Conservation (phyloP, 1,140 invertebrate genomes). For the Thrips palmi region DNA sequence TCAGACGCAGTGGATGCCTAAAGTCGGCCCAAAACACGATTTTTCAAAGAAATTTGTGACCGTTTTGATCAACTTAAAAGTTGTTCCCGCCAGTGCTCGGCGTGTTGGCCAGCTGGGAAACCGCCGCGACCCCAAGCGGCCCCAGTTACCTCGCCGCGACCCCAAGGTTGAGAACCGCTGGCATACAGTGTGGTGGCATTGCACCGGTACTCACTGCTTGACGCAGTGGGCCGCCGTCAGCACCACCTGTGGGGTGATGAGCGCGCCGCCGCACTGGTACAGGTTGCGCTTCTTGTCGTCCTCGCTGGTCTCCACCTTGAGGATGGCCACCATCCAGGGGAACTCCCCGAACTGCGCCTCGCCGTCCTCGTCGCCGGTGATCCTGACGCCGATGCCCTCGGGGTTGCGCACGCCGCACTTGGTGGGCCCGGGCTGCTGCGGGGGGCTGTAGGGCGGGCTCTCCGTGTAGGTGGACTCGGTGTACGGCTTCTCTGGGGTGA, state of each 20-base stretch:
- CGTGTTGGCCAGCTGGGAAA: too few species aligned
- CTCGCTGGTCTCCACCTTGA: conserved; percentile 36
- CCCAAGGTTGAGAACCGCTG: too few species aligned
- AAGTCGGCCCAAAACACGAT: too few species aligned
- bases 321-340: conserved; percentile 46
- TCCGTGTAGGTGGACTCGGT: too few species aligned
- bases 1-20: too few species aligned
- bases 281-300: conserved; percentile 30
- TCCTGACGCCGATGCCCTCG: conserved; percentile 46
- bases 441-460: conserved; percentile 13
- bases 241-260: conserved; percentile 49
- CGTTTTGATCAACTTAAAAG: too few species aligned
- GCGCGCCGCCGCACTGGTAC: conserved; percentile 55
- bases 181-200: too few species aligned
- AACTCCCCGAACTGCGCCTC: conserved; percentile 36
- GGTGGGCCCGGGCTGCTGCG: conserved; percentile 14
- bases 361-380: conserved; percentile 39
- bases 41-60: too few species aligned
- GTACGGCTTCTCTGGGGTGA: too few species aligned
- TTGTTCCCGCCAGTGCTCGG: too few species aligned
- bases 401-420: conserved; percentile 51
- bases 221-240: conserved; percentile 49
- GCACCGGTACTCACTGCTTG: conserved; percentile 18
- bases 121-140: too few species aligned
- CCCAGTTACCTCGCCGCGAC: too few species aligned